Base-by-base conservation (phyloP, 2,888 invertebrate species). In the Blera fallax region DNA sequence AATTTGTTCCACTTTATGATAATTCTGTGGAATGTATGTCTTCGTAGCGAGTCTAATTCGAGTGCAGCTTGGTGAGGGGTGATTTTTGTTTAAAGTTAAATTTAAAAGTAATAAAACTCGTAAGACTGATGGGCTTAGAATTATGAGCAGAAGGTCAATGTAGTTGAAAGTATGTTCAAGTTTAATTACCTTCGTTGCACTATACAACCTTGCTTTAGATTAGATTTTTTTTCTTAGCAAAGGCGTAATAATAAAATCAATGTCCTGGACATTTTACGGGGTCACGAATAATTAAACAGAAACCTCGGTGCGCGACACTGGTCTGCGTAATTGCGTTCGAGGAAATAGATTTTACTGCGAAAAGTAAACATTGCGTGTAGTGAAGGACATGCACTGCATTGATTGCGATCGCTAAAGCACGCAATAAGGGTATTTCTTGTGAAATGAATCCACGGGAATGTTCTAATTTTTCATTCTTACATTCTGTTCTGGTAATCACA, bases 1-100 rank as follows among this genome's bases (percentile, higher is more conserved):
- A 81, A 85, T 85, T 85, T 67, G 85, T 85, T 85, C 85, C 85
- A 81, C 85, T 67, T 85, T 85, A 81, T 76, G 72, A 70, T 81
- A 85, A 85, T 85, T 85, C 60, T 43, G 27, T 52, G 76, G 80
- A 76, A 70, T 76, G 54, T 73, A 14, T 72, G 56, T 29, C 37
- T 45, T 48, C 24, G 43, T 27, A 52, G 74, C 64, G 70, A 29
- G 29, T n/a, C 64, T 21, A 82, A 82, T 77, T 69, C 69, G 43
- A 58, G 40, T 77, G 70, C 76, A 65, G 69, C 77, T 50, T 78
- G 77, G 21, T 58, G 54, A 40, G 45, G 78, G 37, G 52, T 58
- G 45, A 48, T 70, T 62, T 62, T 45, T 62, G 11, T 37, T 64
- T 50, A 24, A 29, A 24, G 54, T 54, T 45, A 16, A 21, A 27